A percentile compares a stretch with the other conserved stretches of the same genome.
Conservation (phyloP, 2,888 invertebrate species). For the Mermis nigrescens region DNA sequence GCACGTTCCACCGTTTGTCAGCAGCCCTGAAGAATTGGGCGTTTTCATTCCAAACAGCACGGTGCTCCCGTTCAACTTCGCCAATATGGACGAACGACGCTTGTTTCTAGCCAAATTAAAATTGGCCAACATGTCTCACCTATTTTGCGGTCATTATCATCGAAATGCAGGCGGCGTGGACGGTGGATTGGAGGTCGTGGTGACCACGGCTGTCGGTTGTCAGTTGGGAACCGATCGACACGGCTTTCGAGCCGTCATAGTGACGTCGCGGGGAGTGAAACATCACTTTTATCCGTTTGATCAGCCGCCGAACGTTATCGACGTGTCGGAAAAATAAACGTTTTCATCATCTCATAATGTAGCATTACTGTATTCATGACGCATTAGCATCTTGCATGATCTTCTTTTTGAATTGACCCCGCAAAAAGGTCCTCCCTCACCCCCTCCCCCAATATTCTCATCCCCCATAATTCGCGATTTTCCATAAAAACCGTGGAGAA, state of each 20-base stretch:
- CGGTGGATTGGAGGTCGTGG: constrained; percentile 34
- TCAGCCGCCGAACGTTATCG: too few species aligned
- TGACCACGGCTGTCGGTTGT: constrained; percentile 38
- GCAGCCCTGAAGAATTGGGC: constrained; percentile 14
- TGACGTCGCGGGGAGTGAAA: too few species aligned
- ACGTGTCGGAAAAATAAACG: too few species aligned
- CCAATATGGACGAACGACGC: not conserved
- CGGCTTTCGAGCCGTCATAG: constrained; percentile 30
- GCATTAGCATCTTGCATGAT: too few species aligned
- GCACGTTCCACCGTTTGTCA: constrained; percentile 18
- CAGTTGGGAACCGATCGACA: constrained; percentile 35
- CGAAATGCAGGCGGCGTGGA: constrained; percentile 37
- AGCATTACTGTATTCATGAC: too few species aligned
- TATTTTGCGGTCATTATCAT: constrained; percentile 41
- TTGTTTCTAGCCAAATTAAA: constrained; percentile 8
- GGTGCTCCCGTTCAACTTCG: constrained; percentile 11
- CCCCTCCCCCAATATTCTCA: too few species aligned
- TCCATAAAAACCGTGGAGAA: too few species aligned
- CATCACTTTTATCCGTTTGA: too few species aligned
- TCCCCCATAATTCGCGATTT: too few species aligned
- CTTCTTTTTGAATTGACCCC: too few species aligned
- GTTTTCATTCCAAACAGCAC: constrained; percentile 8
- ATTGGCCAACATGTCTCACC: constrained; percentile 32
- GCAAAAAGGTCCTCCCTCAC: too few species aligned
- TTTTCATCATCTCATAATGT: too few species aligned